Evolutionary conservation across 2,113 vertebrate species (phyloP).

Genomic region (Semnornis frantzii): DNA sequence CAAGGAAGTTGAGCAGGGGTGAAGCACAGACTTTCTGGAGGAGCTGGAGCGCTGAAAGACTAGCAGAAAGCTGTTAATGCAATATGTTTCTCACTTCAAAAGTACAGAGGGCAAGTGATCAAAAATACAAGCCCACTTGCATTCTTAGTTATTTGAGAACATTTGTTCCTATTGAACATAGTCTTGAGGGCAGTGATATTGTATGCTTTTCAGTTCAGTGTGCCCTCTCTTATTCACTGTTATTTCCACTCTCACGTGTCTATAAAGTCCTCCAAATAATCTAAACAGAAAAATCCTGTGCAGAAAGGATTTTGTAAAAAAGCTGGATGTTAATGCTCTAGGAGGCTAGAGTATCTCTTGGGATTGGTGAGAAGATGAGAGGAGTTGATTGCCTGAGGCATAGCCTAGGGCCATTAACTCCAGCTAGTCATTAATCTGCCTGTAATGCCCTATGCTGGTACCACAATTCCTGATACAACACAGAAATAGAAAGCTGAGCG

Average conservation of each 20-base stretch:
- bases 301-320: constrained; percentile 14
- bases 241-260: background rate
- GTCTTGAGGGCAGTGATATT: background rate
- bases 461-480: background rate
- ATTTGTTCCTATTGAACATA: background rate
- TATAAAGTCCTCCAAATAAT: background rate
- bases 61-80: background rate
- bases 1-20: background rate
- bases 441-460: constrained; percentile 33
- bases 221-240: background rate
- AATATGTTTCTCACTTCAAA: background rate
- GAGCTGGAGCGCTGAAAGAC: background rate
- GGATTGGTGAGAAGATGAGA: constrained; percentile 43
- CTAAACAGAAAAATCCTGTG: background rate
- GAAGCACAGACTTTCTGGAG: background rate
- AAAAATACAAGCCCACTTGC: background rate
- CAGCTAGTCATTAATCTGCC: constrained; percentile 40
- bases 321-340: background rate
- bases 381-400: constrained; percentile 28
- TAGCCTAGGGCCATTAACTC: constrained; percentile 20
- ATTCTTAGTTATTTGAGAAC: background rate
- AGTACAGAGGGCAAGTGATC: background rate
- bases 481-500: background rate
- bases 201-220: background rate
- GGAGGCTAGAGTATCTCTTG: background rate